Base-by-base conservation (phyloP, 2,113 vertebrate species). In the Talpa occidentalis region DNA sequence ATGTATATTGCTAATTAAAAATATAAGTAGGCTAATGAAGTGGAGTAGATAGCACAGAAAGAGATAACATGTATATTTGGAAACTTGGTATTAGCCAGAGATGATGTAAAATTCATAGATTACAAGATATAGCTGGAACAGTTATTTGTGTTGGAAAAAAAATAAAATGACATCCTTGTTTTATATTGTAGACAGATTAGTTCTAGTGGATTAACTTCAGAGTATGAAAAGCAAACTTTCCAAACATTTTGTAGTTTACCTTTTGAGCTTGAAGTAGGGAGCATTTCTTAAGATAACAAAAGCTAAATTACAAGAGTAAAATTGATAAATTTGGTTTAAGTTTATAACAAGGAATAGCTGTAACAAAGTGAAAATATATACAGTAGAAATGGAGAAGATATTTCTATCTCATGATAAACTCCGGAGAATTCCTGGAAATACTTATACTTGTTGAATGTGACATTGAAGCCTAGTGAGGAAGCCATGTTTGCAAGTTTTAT, bases 191-290 rank as follows among this genome's bases (percentile, higher is more conserved):
- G 17, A 64, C 3, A 90, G 8, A 93, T 56, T 22, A 76, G 8
- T 70, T 90, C 32, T 32, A 95, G 40, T 86, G 64, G 52, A 78
- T 81, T 70, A 86, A 95, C 30, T 47, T 59, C 47, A 80, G 56
- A 73, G 35, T 62, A 74, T 73, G 67, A 30, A 64, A 69, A 70
- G 14, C 21, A 94, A 40, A 49, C 24, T 28, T 67, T 88, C 83
- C 6, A 78, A 10, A 54, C 42, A 26, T 81, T 35, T 37, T 72
- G 37, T 16, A 67, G 28, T 88, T 56, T 80, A 47, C 49, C 44
- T 81, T 78, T 44, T 82, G 28, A 40, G 32, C 26, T 64, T 76
- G 19, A 77, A 28, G 62, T 73, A 72, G 72, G 28, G 84, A 88
- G 11, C 32, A 54, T 84, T 84, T 84, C 30, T 80, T 91, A 82